Base-by-base conservation (phyloP, 2,888 invertebrate genomes). In the Crocallis elinguaria region DNA sequence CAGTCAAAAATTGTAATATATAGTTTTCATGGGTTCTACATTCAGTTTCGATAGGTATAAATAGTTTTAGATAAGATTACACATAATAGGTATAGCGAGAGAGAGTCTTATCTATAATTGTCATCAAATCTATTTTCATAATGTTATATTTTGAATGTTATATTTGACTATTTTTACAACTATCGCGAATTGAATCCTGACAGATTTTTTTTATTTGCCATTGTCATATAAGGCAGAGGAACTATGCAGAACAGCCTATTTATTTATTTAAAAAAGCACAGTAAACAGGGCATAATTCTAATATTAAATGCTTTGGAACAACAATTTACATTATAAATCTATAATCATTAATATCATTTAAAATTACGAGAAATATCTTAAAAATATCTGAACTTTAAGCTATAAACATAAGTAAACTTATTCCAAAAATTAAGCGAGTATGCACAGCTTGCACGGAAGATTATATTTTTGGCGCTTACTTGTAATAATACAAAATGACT, bases 231-330 rank as follows among this genome's bases (percentile, higher is more conserved):
- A 25, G 27, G 27, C 38, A 27, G 12, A 16, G 27, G 16, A 21
- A 44, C n/a, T 8, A 14, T 30, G 9, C 8, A 9, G 7, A 48
- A 38, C 23, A 48, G 21, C 30, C 32, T 23, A 12, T n/a, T 32
- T 14, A 23, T 8, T 29, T 16, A 32, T n/a, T 9, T 21, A 14
- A 9, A 23, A 19, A 44, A 44, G n/a, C 17, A 11, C 1, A 14
- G 1, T 19, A 33, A 38, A 21, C 11, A 14, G 17, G 8, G 32
- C 9, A 35, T 13, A 42, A 17, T 27, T 57, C 64, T 48, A 48
- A 41, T 16, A 52, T 44, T 84, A 85, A 86, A 86, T 85, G 86
- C 86, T 81, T 81, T 78, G 76, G 76, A 77, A 80, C 73, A 70
- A 68, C 64, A 50, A 55, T 44, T 42, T 42, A 49, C 21, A 42